A percentile compares a stretch with the other conserved stretches of the same genome.
These are phyloP conservation scores for Lophius americanus DNA, from an alignment of 2,797 vertebrate genomes.

Conservation along the genomic window DNA sequence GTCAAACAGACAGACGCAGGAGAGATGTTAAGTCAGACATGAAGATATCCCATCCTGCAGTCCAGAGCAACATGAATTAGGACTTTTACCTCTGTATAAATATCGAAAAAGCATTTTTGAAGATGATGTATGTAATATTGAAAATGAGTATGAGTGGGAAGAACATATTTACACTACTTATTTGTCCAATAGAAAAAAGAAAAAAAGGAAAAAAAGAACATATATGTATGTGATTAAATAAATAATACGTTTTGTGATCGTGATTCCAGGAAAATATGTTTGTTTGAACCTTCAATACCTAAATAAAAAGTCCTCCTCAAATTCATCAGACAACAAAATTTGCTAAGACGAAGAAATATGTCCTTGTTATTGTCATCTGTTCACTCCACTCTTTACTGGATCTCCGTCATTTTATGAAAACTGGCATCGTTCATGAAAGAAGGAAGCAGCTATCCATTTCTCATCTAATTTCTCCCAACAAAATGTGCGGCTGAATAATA, in stretches of 20 bases:
- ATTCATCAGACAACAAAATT: background rate
- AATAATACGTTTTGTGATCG: background rate
- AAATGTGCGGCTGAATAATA: constrained; percentile 89
- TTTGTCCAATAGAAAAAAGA: too few species aligned
- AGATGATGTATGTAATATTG: background rate
- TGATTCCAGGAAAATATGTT: too few species aligned
- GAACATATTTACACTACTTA: background rate
- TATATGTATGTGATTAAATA: background rate
- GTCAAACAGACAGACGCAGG: constrained; percentile 29
- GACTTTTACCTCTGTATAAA: background rate
- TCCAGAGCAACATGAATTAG: constrained; percentile 1
- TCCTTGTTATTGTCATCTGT: background rate
- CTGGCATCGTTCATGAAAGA: constrained; percentile 89
- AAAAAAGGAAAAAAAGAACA: too few species aligned
- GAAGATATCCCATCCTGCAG: background rate
- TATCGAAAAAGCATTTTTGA: background rate
- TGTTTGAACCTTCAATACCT: background rate
- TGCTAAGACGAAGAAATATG: constrained; percentile 2
- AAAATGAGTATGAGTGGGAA: background rate
- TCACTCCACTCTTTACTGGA: constrained; percentile 62
- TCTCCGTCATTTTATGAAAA: constrained; percentile 87
- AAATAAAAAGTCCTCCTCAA: background rate
- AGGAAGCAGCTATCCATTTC: constrained; percentile 94
- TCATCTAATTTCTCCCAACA: constrained; percentile 90
- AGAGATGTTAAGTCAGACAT: constrained; percentile 22